A percentile compares a stretch with the other conserved stretches of the same genome.
Conservation (phyloP, 1,140 invertebrate genomes). For the Drosophila asahinai region DNA sequence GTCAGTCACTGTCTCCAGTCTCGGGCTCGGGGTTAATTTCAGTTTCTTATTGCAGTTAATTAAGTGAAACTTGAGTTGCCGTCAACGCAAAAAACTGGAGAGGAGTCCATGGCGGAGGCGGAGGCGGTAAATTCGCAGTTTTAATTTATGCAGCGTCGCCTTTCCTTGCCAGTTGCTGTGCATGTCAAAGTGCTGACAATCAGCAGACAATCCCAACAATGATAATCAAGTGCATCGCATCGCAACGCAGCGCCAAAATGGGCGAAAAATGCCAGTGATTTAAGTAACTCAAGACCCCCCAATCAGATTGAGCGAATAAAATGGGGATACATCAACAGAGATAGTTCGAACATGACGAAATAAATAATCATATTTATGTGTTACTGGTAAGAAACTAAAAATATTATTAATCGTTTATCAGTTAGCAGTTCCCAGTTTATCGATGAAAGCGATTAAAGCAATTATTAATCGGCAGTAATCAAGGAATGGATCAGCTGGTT, state of each 20-base stretch:
- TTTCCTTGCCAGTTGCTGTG: conserved; percentile 31
- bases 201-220: conserved; percentile 45
- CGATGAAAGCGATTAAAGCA: too few species aligned
- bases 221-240: conserved; percentile 23
- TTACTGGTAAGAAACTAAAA: too few species aligned
- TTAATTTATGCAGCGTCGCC: conserved; percentile 66
- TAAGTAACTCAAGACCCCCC: background rate
- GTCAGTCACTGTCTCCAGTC: conserved; percentile 25
- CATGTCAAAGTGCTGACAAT: conserved; percentile 73
- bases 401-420: too few species aligned
- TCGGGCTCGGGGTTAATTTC: conserved; percentile 58
- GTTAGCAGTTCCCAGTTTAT: too few species aligned
- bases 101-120: background rate
- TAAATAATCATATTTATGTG: background rate
- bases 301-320: background rate
- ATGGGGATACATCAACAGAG: background rate
- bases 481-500: too few species aligned
- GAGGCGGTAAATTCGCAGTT: conserved; percentile 43
- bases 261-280: conserved; percentile 7
- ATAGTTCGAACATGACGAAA: background rate
- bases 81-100: conserved; percentile 9
- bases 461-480: too few species aligned
- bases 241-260: background rate
- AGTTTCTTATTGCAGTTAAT: conserved; percentile 82
- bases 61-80: conserved; percentile 75